Evolutionary conservation across 2,797 vertebrate genomes (phyloP), one percentile per base, ranked within the genome.

Genomic region (Malacoctenus gilli): DNA sequence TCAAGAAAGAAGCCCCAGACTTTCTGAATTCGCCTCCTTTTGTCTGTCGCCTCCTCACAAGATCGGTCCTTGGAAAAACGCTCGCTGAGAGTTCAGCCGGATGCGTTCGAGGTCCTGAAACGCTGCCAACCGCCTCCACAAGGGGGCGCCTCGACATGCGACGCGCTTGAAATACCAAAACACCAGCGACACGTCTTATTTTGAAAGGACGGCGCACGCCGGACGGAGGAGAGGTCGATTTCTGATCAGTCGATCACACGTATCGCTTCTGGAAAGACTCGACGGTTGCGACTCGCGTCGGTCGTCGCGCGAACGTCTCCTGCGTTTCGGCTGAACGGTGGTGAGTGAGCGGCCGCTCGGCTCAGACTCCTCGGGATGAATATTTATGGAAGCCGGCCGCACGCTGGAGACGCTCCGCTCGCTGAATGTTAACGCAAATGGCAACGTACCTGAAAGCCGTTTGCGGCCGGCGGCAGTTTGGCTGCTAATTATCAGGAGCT

Each of bases 331-430:
- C 12, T 36, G 38, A 53, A 52, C 59, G 60, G 72, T 37, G 72
- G 37, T 34, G 62, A 77, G 57, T 55, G 55, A 72, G 75, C 55
- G 53, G 39, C 66, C 72, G 52, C 65, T 79, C 59, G 59, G 63
- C 51, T 31, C 20, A 10, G 32, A 59, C 14, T 30, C 58, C 46
- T 68, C 25, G 2, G n/a, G 43, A 77, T 83, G 59, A 85, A 84
- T 84, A 81, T 79, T 81, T 54, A 82, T 82, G 62, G 68, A 47
- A 54, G 4, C 18, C 46, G 40, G 50, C 40, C 35, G 21, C 37
- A 58, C 22, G 12, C 61, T 36, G 68, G 70, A 72, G 71, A 73
- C 36, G 39, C 28, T 43, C 51, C 39, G 58, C 61, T 42, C 2
- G 61, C 49, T 57, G 67, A 75, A 73, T 71, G 47, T 58, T 59